Percentiles rank a stretch among this genome's conserved stretches.
phyloP scores from a whole-genome alignment of 1,140 invertebrate species.

The Hesperophylax magnus region DNA sequence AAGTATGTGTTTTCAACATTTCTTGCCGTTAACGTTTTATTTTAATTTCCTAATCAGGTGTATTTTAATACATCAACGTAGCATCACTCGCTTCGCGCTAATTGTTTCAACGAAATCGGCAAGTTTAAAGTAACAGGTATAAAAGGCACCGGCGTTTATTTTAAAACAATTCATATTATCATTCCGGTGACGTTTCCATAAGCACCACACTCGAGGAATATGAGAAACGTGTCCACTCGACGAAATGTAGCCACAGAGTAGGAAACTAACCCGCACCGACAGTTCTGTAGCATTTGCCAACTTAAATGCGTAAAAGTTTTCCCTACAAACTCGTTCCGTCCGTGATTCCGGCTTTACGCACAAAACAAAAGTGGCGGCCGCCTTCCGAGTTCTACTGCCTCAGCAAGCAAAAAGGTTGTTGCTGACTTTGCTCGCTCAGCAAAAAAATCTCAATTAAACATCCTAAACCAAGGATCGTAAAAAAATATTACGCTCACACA shows the following conservation, averaged over 20 bases:
- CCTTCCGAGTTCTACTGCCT: background rate
- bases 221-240: constrained; percentile 6
- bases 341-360: constrained; percentile 39
- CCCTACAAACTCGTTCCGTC: constrained; percentile 33
- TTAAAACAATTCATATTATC: constrained; percentile 19
- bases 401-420: background rate
- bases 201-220: constrained; percentile 8
- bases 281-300: background rate
- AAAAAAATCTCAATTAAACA: too few relatives aligned
- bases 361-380: constrained; percentile 22
- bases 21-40: too few relatives aligned
- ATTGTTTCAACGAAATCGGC: background rate
- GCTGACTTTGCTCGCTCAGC: too few relatives aligned
- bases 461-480: too few relatives aligned
- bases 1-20: too few relatives aligned
- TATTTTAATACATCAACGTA: background rate
- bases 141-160: background rate
- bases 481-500: too few relatives aligned
- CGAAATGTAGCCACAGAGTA: constrained; percentile 16
- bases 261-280: background rate
- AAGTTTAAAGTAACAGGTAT: background rate
- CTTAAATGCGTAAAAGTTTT: constrained; percentile 47
- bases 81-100: background rate
- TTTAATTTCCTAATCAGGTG: too few relatives aligned
- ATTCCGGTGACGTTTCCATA: constrained; percentile 25